phyloP scores from a whole-genome alignment of 1,140 invertebrate species.

The Trachymyrmex cornetzi region DNA sequence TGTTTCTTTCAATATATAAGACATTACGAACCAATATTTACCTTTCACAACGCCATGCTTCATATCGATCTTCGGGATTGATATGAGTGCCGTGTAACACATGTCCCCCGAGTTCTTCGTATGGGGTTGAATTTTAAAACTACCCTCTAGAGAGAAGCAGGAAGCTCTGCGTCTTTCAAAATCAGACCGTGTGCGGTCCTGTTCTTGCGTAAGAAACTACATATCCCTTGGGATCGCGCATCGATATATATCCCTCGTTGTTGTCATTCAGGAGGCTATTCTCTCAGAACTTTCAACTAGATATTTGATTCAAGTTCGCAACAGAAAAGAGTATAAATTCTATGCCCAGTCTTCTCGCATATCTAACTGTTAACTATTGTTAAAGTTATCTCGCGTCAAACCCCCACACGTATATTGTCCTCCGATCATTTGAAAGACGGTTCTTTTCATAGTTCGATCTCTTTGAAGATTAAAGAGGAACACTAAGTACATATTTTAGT shows the following conservation, averaged over 20 bases:
- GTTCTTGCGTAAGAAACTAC: slow-evolving; percentile 81
- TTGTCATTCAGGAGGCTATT: slow-evolving; percentile 33
- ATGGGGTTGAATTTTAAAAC: slow-evolving; percentile 85
- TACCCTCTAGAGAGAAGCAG: slow-evolving; percentile 77
- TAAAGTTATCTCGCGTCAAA: neutral
- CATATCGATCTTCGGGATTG: slow-evolving; percentile 73
- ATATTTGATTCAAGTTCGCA: neutral
- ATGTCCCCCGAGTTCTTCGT: slow-evolving; percentile 73
- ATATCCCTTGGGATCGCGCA: slow-evolving; percentile 77
- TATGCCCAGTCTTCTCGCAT: neutral
- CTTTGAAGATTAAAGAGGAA: slow-evolving; percentile 78
- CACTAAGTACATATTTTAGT: slow-evolving; percentile 75
- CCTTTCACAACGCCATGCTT: neutral
- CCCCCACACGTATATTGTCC: neutral
- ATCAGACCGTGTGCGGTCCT: slow-evolving; percentile 80
- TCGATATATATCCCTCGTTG: slow-evolving; percentile 64
- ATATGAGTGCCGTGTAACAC: slow-evolving; percentile 76
- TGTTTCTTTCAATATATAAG: neutral
- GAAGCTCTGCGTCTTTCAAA: slow-evolving; percentile 77
- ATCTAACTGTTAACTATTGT: neutral
- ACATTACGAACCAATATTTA: slow-evolving; percentile 7
- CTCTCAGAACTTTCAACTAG: slow-evolving; percentile 18
- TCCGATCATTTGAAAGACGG: slow-evolving; percentile 8
- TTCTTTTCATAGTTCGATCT: slow-evolving; percentile 62
- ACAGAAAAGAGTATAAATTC: neutral